These are phyloP conservation scores for Microplitis mediator DNA, from an alignment of 1,140 invertebrate genomes.

Conservation along the genomic window DNA sequence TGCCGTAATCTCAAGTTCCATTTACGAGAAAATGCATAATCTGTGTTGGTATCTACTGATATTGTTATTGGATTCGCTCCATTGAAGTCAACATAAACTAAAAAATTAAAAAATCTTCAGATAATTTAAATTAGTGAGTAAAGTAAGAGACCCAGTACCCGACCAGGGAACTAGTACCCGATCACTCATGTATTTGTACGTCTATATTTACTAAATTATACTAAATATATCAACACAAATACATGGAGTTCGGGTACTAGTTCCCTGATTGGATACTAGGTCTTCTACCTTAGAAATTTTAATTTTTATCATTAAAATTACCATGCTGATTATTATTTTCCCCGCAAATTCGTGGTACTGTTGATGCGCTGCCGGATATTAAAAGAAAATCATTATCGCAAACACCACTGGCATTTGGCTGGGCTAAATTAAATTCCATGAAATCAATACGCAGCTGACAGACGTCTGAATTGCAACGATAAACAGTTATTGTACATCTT, in stretches of 20 bases:
- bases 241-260: too few relatives aligned
- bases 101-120: conserved; percentile 20
- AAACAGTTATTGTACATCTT: conserved; percentile 73
- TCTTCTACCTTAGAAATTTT: too few relatives aligned
- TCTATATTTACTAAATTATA: too few relatives aligned
- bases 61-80: conserved; percentile 71
- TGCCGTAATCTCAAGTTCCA: conserved; percentile 81
- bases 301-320: conserved; percentile 30
- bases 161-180: too few relatives aligned
- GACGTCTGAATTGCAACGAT: conserved; percentile 71
- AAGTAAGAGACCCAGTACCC: too few relatives aligned
- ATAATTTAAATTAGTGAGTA: too few relatives aligned
- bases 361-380: conserved; percentile 70
- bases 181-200: too few relatives aligned
- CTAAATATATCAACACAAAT: too few relatives aligned
- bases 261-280: too few relatives aligned
- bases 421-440: conserved; percentile 72
- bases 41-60: conserved; percentile 68
- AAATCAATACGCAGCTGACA: conserved; percentile 82
- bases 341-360: conserved; percentile 76
- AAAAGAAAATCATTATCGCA: conserved; percentile 75
- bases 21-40: conserved; percentile 67
- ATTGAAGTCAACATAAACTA: conserved; percentile 78
- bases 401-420: conserved; percentile 74
- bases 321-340: conserved; percentile 80